Base-by-base conservation (phyloP, 2,113 vertebrate species). In the Pelodiscus sinensis region DNA sequence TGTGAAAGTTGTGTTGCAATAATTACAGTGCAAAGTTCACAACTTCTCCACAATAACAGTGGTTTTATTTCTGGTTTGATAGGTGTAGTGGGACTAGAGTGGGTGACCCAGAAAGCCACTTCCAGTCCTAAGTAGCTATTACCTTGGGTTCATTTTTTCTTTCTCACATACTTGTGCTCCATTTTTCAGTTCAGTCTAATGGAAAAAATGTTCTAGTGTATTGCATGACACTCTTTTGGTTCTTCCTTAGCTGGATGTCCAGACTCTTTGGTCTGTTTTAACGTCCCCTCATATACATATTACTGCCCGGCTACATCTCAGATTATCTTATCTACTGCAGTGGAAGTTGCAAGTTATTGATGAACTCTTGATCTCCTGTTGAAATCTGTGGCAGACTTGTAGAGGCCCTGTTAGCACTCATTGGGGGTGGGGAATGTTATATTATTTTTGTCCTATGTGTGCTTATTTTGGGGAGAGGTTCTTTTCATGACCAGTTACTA, bases 161-260 rank as follows among this genome's bases (percentile, higher is more conserved):
- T 44, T 75, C 71, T 68, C 62, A 65, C 31, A 19, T 75, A 44
- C 71, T 21, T 24, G 21, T 44, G 71, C 44, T 44, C 22, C 71
- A 44, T 44, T 75, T 75, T 22, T 44, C 62, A 75, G 38, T 75
- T 38, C 71, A 44, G 35, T 44, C 10, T 75, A 75, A 44, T 44
- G 71, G 35, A 75, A 75, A 62, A n/a, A 75, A 38, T 75, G 35
- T 75, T 75, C 38, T 35, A 75, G 21, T 24, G n/a, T 75, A 25
- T 35, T 12, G 11, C 21, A 24, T 24, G 71, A 38, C 35, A 44
- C 12, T 44, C 38, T 24, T 75, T 24, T 35, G 38, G 5, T 5
- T 44, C 71, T 44, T 35, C 57, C 8, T 0, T 55, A 31, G 1
- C 9, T 0, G 0, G 2, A 0, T 38, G 16, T 38, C 2, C 22